Evolutionary conservation across 1,140 invertebrate species (phyloP).

Genomic region (Melipona quadrifasciata): DNA sequence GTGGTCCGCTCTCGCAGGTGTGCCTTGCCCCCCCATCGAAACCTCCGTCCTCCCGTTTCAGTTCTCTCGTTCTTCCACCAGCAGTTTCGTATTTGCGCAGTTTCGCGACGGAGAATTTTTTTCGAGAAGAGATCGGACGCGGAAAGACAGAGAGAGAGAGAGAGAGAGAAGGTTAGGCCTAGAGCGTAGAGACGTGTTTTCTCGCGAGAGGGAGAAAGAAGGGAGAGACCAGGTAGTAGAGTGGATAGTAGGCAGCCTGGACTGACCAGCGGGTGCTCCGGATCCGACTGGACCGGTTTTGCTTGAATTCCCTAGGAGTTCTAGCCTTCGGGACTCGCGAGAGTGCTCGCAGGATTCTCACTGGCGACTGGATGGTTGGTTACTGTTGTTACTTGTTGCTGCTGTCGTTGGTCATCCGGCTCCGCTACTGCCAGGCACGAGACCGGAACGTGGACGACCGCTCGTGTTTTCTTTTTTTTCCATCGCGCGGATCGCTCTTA

Average conservation of each 20-base stretch:
- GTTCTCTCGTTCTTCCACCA: background rate
- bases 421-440: constrained; percentile 26
- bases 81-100: background rate
- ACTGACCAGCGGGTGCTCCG: constrained; percentile 75
- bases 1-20: too few relatives aligned
- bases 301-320: constrained; percentile 76
- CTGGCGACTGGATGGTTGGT: constrained; percentile 7
- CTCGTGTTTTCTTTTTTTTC: constrained; percentile 14
- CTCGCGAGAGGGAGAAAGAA: constrained; percentile 26
- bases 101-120: constrained; percentile 6
- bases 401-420: background rate
- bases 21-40: background rate
- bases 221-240: constrained; percentile 68
- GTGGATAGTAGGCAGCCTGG: constrained; percentile 61
- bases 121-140: background rate
- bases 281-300: constrained; percentile 78
- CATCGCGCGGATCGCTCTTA: background rate
- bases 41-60: background rate
- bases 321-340: constrained; percentile 73
- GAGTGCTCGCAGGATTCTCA: constrained; percentile 57
- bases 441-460: constrained; percentile 38
- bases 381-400: background rate
- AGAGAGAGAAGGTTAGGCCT: background rate
- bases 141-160: constrained; percentile 8
- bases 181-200: background rate